Conservation (phyloP, 2,888 invertebrate genomes). For the Drosophila tripunctata region DNA sequence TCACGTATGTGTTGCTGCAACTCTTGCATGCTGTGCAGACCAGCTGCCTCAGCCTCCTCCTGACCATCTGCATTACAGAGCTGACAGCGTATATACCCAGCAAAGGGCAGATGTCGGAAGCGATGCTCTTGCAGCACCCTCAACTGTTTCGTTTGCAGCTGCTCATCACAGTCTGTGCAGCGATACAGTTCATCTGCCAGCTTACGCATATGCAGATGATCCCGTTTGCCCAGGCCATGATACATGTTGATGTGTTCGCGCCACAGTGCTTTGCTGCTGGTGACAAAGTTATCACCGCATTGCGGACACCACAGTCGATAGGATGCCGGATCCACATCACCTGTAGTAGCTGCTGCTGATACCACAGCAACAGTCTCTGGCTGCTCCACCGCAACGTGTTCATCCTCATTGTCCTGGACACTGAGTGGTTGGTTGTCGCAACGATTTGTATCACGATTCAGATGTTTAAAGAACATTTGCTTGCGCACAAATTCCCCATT, state of each 20-base stretch:
- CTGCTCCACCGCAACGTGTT: conserved; percentile 12
- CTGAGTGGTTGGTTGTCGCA: conserved; percentile 57
- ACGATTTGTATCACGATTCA: conserved; percentile 78
- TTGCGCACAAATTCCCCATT: conserved; percentile 78
- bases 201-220: conserved; percentile 67
- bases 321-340: conserved; percentile 31
- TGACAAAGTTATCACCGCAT: conserved; percentile 74
- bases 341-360: background rate
- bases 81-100: conserved; percentile 76
- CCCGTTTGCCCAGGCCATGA: conserved; percentile 68
- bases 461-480: conserved; percentile 82
- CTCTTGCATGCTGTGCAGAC: conserved; percentile 64
- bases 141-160: conserved; percentile 69
- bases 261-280: conserved; percentile 65
- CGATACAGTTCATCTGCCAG: conserved; percentile 63
- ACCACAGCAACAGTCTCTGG: background rate
- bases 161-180: conserved; percentile 75
- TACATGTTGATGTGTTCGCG: conserved; percentile 77
- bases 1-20: conserved; percentile 73
- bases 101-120: conserved; percentile 75
- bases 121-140: conserved; percentile 75
- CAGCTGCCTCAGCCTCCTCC: conserved; percentile 28
- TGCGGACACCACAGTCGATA: conserved; percentile 74
- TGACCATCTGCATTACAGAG: conserved; percentile 67
- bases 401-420: conserved; percentile 29